Evolutionary conservation across 2,113 vertebrate genomes (phyloP).

Genomic region (Oncorhynchus masou): DNA sequence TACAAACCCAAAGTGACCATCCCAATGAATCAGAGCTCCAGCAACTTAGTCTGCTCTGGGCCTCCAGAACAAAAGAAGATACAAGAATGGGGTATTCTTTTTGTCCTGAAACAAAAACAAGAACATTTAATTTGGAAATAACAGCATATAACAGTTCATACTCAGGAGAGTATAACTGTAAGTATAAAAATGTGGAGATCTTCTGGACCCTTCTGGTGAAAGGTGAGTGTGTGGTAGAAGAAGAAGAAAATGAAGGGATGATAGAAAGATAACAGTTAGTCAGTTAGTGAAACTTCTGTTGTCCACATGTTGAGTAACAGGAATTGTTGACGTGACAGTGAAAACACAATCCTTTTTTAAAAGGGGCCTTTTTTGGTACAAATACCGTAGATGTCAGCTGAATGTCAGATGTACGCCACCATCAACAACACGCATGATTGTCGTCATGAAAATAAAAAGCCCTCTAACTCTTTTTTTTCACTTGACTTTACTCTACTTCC

Average conservation of each 20-base stretch:
- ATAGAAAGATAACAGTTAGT: not conserved
- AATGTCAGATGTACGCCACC: not conserved
- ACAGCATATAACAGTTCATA: not conserved
- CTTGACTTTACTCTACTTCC: not conserved
- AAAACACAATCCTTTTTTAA: not conserved
- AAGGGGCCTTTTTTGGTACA: not conserved
- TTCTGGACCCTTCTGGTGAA: slow-evolving; percentile 51
- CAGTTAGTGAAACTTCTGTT: not conserved
- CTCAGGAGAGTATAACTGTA: slow-evolving; percentile 60
- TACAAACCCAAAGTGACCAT: not conserved
- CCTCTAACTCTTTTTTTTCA: too few relatives aligned
- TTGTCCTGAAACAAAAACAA: fast-evolving
- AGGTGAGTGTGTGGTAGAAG: slow-evolving; percentile 47
- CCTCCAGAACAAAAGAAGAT: fast-evolving
- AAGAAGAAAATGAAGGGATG: not conserved
- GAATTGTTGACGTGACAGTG: not conserved
- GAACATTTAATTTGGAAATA: not conserved
- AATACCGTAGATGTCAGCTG: not conserved
- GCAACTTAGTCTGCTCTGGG: not conserved
- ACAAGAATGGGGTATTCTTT: fast-evolving
- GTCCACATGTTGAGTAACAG: slow-evolving; percentile 13
- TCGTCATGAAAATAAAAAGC: not conserved
- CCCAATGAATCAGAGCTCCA: slow-evolving; percentile 1
- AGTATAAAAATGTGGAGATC: slow-evolving; percentile 6
- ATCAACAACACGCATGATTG: not conserved